phyloP scores from a whole-genome alignment of 2,888 invertebrate species.

The Brenthis ino region DNA sequence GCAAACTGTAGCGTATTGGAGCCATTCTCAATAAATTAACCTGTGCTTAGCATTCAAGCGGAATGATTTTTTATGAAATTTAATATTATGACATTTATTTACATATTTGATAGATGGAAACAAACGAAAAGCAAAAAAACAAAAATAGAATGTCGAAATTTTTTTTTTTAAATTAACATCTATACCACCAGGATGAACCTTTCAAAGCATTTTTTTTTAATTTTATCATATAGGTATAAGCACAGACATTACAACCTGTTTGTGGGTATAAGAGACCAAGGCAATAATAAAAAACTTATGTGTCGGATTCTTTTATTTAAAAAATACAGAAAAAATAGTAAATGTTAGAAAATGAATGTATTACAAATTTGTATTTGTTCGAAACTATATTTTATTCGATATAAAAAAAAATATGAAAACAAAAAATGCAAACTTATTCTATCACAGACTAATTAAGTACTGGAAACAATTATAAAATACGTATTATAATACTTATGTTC shows the following conservation, averaged over 20 bases:
- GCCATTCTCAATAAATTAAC: constrained; percentile 58
- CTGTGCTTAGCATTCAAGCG: constrained; percentile 4
- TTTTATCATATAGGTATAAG: neutral
- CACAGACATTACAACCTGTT: too few relatives aligned
- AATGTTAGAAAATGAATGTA: constrained; percentile 77
- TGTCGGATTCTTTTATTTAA: constrained; percentile 65
- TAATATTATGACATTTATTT: constrained; percentile 32
- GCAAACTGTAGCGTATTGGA: constrained; percentile 83
- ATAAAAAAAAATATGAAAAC: constrained; percentile 27
- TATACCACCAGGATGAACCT: constrained; percentile 16
- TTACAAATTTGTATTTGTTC: constrained; percentile 79
- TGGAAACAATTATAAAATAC: constrained; percentile 42
- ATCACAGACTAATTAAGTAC: constrained; percentile 77
- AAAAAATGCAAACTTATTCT: constrained; percentile 54
- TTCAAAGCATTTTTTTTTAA: neutral
- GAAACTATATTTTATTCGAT: constrained; percentile 29
- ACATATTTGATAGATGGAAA: constrained; percentile 30
- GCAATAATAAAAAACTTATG: constrained; percentile 28
- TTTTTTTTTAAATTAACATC: constrained; percentile 1
- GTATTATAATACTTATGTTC: constrained; percentile 30
- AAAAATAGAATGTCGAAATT: constrained; percentile 29
- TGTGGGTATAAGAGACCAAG: neutral
- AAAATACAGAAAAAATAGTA: constrained; percentile 77
- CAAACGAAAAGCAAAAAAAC: constrained; percentile 32
- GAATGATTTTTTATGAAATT: neutral